Evolutionary conservation across 2,797 vertebrate genomes (phyloP).

Genomic region (Todus mexicanus): DNA sequence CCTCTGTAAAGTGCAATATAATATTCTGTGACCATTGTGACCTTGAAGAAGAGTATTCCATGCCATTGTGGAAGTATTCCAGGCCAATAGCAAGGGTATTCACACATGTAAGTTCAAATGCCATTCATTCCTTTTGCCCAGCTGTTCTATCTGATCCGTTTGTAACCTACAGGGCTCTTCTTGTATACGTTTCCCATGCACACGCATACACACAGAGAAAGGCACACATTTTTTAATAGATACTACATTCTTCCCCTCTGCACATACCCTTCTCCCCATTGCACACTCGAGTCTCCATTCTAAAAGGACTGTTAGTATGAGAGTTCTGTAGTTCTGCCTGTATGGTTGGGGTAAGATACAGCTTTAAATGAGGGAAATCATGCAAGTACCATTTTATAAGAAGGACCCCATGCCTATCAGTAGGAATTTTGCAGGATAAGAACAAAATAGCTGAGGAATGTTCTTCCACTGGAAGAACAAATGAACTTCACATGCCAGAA

Average conservation of each 20-base stretch:
- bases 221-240: background rate
- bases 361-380: background rate
- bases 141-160: background rate
- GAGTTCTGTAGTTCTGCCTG: background rate
- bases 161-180: background rate
- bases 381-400: background rate
- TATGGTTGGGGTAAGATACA: background rate
- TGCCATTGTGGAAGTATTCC: background rate
- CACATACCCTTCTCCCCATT: background rate
- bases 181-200: rapidly evolving
- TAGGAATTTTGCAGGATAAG: background rate
- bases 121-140: background rate
- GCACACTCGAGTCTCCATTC: rapidly evolving
- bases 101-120: background rate
- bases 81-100: background rate
- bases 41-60: background rate
- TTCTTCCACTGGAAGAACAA: background rate
- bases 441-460: background rate
- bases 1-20: background rate
- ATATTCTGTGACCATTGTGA: background rate
- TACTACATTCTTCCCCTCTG: background rate
- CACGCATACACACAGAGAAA: background rate
- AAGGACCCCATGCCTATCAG: background rate
- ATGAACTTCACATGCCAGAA: background rate
- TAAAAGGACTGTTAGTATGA: background rate